Conservation (phyloP, 2,888 invertebrate species). For the Macrosiphum euphorbiae region DNA sequence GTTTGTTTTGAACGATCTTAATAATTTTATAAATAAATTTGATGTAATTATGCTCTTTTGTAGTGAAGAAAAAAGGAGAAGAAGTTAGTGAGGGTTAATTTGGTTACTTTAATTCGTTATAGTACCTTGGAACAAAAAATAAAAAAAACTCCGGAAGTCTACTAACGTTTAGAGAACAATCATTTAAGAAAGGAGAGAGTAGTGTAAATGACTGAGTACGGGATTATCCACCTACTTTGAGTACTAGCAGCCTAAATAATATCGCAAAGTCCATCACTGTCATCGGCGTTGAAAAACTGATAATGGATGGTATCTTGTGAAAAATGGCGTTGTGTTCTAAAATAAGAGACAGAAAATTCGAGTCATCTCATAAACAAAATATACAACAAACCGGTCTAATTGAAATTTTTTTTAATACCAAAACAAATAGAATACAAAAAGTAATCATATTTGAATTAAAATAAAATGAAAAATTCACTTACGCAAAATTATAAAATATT, state of each 20-base stretch:
- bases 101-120: conserved; percentile 19
- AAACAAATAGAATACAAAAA: neutral
- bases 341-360: neutral
- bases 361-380: neutral
- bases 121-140: conserved; percentile 1
- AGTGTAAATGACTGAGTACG: conserved; percentile 5
- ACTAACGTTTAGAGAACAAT: conserved; percentile 18
- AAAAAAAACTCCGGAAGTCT: conserved; percentile 1
- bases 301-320: conserved; percentile 22
- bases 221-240: conserved; percentile 36
- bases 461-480: neutral
- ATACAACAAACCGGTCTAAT: neutral
- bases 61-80: neutral
- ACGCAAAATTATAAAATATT: neutral
- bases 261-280: conserved; percentile 33
- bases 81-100: conserved; percentile 10
- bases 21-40: neutral
- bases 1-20: neutral
- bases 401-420: neutral
- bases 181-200: conserved; percentile 19
- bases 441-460: neutral
- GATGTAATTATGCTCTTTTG: neutral
- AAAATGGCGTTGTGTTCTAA: neutral
- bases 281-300: conserved; percentile 36
- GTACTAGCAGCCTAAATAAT: conserved; percentile 35